phyloP scores from a whole-genome alignment of 2,797 vertebrate genomes.

The Coranthus polyacanthus region DNA sequence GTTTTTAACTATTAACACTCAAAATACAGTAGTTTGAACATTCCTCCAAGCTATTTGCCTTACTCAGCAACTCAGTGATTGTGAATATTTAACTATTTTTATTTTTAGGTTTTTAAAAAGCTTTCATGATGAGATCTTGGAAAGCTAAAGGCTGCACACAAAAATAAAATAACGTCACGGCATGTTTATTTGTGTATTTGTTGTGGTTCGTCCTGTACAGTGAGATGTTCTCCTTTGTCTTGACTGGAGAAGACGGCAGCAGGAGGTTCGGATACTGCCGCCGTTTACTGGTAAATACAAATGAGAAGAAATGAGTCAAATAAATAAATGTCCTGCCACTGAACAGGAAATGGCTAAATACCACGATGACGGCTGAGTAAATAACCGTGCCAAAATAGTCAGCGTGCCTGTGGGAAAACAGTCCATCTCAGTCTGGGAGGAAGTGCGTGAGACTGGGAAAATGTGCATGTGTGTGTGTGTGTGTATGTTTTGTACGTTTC shows the following conservation, averaged over 20 bases:
- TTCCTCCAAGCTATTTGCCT: too few species aligned
- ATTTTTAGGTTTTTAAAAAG: too few species aligned
- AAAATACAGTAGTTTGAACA: too few species aligned
- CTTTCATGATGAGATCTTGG: too few species aligned
- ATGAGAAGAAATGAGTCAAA: conserved; percentile 62
- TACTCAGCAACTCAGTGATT: too few species aligned
- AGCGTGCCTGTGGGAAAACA: conserved; percentile 78
- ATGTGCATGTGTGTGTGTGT: conserved; percentile 19
- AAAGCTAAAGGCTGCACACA: too few species aligned
- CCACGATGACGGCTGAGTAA: conserved; percentile 80
- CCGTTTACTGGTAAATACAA: conserved; percentile 90
- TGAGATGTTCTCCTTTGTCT: conserved; percentile 93
- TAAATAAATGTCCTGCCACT: conserved; percentile 62
- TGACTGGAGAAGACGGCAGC: conserved; percentile 93
- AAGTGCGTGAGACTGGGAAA: conserved; percentile 76
- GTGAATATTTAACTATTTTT: too few species aligned
- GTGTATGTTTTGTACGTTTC: conserved; percentile 42
- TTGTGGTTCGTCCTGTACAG: conserved; percentile 69
- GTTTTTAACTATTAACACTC: too few species aligned
- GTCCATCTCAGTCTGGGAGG: conserved; percentile 69
- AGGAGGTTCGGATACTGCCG: conserved; percentile 93
- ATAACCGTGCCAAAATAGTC: conserved; percentile 77
- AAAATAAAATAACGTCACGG: too few species aligned
- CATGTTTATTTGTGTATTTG: conserved; percentile 36
- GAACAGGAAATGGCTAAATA: conserved; percentile 79